phyloP scores from a whole-genome alignment of 2,113 vertebrate species.

The Neogobius melanostomus region DNA sequence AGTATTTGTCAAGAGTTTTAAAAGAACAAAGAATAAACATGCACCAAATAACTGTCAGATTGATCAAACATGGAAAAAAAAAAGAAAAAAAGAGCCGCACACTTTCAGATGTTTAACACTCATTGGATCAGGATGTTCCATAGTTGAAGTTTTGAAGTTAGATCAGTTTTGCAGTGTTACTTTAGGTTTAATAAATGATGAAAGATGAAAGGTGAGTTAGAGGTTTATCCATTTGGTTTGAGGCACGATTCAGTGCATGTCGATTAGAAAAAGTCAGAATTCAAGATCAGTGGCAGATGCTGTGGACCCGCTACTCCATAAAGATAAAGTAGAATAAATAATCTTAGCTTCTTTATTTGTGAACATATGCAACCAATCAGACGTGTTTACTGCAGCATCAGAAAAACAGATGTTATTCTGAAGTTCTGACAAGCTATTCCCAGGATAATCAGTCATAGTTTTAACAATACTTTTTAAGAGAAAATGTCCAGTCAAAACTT shows the following conservation, averaged over 20 bases:
- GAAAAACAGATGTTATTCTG: constrained; percentile 28
- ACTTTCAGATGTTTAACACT: background rate
- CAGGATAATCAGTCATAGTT: constrained; percentile 11
- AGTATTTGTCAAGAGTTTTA: too few species aligned
- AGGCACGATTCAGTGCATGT: constrained; percentile 16
- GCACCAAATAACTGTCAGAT: too few species aligned
- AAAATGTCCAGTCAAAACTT: background rate
- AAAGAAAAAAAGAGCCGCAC: background rate
- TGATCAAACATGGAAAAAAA: too few species aligned
- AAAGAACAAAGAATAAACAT: too few species aligned
- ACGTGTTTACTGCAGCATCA: constrained; percentile 41
- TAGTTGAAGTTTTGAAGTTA: background rate
- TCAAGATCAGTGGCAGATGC: background rate
- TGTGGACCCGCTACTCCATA: background rate
- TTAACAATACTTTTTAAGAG: constrained; percentile 7
- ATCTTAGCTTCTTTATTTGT: constrained; percentile 47
- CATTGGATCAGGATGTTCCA: background rate
- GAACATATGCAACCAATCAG: constrained; percentile 18
- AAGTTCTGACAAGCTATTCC: constrained; percentile 43
- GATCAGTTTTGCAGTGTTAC: background rate
- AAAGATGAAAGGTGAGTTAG: background rate
- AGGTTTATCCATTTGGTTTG: constrained; percentile 6
- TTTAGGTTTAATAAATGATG: background rate
- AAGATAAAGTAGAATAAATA: constrained; percentile 55
- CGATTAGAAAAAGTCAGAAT: constrained; percentile 8